Percentiles rank a stretch among this genome's conserved stretches.
phyloP scores from a whole-genome alignment of 2,797 vertebrate genomes.

The Leptodactylus fallax region DNA sequence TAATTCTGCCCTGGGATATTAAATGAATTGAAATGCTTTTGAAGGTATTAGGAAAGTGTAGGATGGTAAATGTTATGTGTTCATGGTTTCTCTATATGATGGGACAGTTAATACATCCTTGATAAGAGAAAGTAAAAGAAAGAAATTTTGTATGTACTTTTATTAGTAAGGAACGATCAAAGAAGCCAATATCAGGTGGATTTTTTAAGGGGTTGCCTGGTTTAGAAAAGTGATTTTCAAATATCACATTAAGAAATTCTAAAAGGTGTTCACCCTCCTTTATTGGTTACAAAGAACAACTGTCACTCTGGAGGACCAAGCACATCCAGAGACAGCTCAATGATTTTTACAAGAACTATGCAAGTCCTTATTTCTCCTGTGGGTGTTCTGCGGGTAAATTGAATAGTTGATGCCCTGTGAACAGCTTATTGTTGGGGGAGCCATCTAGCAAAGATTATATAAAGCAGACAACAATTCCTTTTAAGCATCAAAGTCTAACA shows the following conservation, averaged over 20 bases:
- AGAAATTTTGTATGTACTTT: not conserved
- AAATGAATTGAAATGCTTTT: not conserved
- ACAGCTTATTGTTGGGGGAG: not conserved
- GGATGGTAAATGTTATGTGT: conserved; percentile 24
- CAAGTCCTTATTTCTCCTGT: not conserved
- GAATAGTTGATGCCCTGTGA: not conserved
- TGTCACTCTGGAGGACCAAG: not conserved
- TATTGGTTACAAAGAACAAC: too few relatives aligned
- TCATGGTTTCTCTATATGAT: conserved; percentile 54
- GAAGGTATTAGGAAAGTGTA: conserved; percentile 23
- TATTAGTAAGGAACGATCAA: not conserved
- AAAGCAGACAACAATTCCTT: not conserved
- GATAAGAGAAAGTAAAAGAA: conserved; percentile 46
- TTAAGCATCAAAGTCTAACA: not conserved
- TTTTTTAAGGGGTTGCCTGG: not conserved
- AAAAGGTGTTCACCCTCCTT: not conserved
- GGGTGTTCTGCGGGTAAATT: not conserved
- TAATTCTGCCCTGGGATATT: not conserved
- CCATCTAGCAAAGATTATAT: not conserved
- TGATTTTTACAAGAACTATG: not conserved
- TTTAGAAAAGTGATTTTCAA: not conserved
- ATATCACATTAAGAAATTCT: not conserved
- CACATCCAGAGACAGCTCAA: not conserved
- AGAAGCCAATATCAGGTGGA: not conserved
- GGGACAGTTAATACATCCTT: conserved; percentile 38